Evolutionary conservation across 2,113 vertebrate genomes (phyloP).

Genomic region (Phaethornis superciliosus): DNA sequence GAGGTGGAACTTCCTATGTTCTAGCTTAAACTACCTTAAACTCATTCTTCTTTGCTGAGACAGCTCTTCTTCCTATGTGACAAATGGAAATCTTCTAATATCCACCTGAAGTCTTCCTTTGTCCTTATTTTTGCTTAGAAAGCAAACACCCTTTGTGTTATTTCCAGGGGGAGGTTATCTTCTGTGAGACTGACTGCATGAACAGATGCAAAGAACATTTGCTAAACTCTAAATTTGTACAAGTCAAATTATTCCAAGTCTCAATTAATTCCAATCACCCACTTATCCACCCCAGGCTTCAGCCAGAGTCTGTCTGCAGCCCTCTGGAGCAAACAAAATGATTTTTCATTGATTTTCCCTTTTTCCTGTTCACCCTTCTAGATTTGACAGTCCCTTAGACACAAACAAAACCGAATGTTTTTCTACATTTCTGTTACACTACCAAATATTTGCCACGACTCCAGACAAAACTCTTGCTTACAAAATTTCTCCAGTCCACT

Average conservation of each 20-base stretch:
- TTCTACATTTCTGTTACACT: no score
- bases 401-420: no score
- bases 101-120: not conserved
- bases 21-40: no score
- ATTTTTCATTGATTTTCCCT: not conserved
- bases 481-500: rapidly evolving
- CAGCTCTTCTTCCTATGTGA: not conserved
- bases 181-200: not conserved
- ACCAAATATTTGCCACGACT: not conserved
- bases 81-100: not conserved
- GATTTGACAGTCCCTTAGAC: not conserved
- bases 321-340: not conserved
- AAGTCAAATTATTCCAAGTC: not conserved
- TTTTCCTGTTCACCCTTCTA: not conserved
- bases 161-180: not conserved
- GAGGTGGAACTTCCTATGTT: no score
- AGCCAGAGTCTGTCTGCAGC: not conserved
- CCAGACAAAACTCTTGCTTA: not conserved
- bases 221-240: not conserved
- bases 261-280: not conserved
- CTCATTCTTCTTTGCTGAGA: not conserved
- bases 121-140: not conserved
- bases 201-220: not conserved
- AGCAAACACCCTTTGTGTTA: no score
- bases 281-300: not conserved